Percentiles rank a stretch among this genome's conserved stretches.
These are phyloP conservation scores for Morinoia aosen DNA, from an alignment of 2,888 invertebrate genomes.

Conservation along the genomic window DNA sequence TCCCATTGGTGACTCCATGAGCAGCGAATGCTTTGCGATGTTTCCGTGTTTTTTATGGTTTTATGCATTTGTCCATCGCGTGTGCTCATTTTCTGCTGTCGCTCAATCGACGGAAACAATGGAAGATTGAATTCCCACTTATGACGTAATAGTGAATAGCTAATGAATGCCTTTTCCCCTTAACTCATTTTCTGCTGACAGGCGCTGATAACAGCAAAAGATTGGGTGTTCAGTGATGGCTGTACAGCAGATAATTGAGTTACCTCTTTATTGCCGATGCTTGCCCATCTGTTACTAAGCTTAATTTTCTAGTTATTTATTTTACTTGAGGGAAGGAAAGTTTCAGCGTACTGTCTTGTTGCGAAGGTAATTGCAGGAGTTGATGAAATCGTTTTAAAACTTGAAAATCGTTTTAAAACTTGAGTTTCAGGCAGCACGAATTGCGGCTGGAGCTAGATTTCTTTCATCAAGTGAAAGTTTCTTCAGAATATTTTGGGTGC, in stretches of 20 bases:
- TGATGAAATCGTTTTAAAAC: not conserved
- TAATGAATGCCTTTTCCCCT: not conserved
- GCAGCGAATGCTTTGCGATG: not conserved
- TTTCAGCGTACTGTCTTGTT: not conserved
- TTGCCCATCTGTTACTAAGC: not conserved
- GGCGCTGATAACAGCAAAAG: not conserved
- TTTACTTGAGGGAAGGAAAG: not conserved
- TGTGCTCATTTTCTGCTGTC: not conserved
- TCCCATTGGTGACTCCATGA: slow-evolving; percentile 12
- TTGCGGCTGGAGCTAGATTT: not conserved
- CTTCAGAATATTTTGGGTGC: not conserved
- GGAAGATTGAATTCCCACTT: not conserved
- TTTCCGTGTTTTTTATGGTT: not conserved
- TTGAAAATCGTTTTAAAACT: not conserved
- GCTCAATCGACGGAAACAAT: not conserved
- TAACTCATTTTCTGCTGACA: not conserved
- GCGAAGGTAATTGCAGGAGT: not conserved
- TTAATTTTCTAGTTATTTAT: not conserved
- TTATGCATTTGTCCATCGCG: not conserved
- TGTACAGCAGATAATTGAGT: not conserved
- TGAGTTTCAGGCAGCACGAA: not conserved
- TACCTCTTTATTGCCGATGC: not conserved
- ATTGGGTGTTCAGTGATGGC: not conserved
- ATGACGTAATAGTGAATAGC: not conserved
- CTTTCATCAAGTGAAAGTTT: not conserved